phyloP scores from a whole-genome alignment of 1,140 invertebrate genomes.

The Aleiodes sp. region DNA sequence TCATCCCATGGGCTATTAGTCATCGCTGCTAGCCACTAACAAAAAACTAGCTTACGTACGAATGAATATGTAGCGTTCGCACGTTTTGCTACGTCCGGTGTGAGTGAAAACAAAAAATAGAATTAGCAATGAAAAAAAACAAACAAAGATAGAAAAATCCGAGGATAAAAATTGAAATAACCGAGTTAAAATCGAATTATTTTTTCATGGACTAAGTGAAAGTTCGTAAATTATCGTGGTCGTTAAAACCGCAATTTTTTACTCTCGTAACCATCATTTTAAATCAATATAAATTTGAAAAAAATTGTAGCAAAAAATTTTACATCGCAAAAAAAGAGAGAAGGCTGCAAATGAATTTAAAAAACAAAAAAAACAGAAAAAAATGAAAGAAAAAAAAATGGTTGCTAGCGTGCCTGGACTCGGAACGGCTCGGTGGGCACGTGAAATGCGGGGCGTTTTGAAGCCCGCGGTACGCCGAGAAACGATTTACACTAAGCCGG shows the following conservation, averaged over 20 bases:
- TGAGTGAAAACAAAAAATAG: neutral
- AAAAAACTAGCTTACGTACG: constrained; percentile 48
- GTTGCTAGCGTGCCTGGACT: neutral
- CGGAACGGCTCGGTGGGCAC: neutral
- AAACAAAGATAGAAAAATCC: neutral
- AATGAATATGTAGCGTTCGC: constrained; percentile 41
- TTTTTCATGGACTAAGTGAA: too few relatives aligned
- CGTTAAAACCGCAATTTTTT: too few relatives aligned
- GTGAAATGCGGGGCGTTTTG: constrained; percentile 8
- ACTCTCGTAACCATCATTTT: too few relatives aligned
- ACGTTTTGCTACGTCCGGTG: neutral
- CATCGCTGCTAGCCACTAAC: constrained; percentile 37
- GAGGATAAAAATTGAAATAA: neutral
- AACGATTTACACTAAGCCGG: constrained; percentile 48
- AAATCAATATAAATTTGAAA: too few relatives aligned
- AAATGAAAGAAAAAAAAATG: neutral
- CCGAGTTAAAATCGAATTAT: too few relatives aligned
- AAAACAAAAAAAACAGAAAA: neutral
- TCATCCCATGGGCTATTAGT: constrained; percentile 47
- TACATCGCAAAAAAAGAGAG: neutral
- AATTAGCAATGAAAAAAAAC: neutral
- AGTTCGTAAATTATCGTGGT: too few relatives aligned
- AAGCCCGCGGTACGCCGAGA: constrained; percentile 4
- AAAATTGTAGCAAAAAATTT: too few relatives aligned
- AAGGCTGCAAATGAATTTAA: neutral